Evolutionary conservation across 2,797 vertebrate genomes (phyloP), one percentile per base, ranked within the genome.

Genomic region (Danio aesculapii): DNA sequence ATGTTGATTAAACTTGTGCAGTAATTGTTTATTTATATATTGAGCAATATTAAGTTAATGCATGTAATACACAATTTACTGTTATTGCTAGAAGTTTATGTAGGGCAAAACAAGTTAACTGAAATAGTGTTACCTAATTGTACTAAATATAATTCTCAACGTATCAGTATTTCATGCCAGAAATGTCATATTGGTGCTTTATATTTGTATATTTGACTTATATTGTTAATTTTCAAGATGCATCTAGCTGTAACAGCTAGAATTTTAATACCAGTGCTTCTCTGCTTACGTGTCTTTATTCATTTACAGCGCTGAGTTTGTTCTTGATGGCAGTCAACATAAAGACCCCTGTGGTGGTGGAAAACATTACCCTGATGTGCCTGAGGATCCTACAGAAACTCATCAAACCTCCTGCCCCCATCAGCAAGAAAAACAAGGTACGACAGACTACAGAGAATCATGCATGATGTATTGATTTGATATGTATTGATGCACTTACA

Each of bases 381-480:
- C 93, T 99, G 89, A 95, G 97, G 89, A 99, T 99, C 89, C 92
- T 99, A 9, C 98, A 99, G 88, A 99, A 98, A 88, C 94, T 99
- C 79, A 99, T 99, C 87, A 99, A 98, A 84, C 98, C 98, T 0
- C 97, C 97, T 61, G 95, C 96, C 49, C 96, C 98, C 14, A 99
- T 97, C 58, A 99, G 98, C 96, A 99, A 99, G 93, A 99, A 99
- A 88, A 99, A 99, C 90, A 99, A 99, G 97, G 98, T 99, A 89
- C 1, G 41, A 58, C 19, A 43, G 8, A 9, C 30, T 58, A 30
- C 30, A 30, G 30, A 30, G 30, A 30, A 30, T 1, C 3, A 0
- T n/a, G 47, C n/a, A 21, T 52, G 4, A 62, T 43, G 44, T 8
- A 44, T 61, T 13, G n/a, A 50, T 59, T n/a, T 19, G 1, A 19